Evolutionary conservation across 2,113 vertebrate species (phyloP), one percentile per base, ranked within the genome.

Genomic region (Thryonomys swinderianus): DNA sequence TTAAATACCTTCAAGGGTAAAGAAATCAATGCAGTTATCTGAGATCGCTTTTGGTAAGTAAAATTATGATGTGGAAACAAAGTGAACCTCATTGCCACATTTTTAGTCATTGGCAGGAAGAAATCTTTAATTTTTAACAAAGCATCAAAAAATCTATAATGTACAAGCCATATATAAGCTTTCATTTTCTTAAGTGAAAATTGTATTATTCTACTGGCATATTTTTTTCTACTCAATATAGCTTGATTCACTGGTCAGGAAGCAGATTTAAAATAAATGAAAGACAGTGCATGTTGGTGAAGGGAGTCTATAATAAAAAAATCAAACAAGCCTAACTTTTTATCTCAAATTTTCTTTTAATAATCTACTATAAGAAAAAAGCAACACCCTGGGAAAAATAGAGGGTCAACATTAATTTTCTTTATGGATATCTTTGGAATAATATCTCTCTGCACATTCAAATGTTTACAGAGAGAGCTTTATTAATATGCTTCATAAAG

Each of bases 41-140:
- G 42, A 96, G 87, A 94, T 97, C 94, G 76, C 17, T 97, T 97
- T 93, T 95, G 85, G 76, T 95, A 98, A 98, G 97, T 95, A 98
- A 97, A 98, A 97, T 97, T 96, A 98, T 89, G 89, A 59, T 90
- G 84, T 98, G 94, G 92, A n/a, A 93, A 78, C 55, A 97, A 97
- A 97, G 73, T 97, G 87, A 96, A 87, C 32, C 5, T 81, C 67
- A 85, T 95, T 94, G 62, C 30, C 34, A 25, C n/a, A 32, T 88
- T 83, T 86, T 69, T 76, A 85, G 51, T 88, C 66, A 95, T 92
- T 95, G 91, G 25, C 7, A 95, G 11, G 16, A 92, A 64, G 91
- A 78, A 97, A 94, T 95, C 21, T 78, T 94, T 96, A 96, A 94
- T 91, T 97, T 92, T 9, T 85, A 95, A 32, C 92, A 73, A 96